phyloP scores from a whole-genome alignment of 1,140 invertebrate genomes.

The Acromyrmex echinatior region DNA sequence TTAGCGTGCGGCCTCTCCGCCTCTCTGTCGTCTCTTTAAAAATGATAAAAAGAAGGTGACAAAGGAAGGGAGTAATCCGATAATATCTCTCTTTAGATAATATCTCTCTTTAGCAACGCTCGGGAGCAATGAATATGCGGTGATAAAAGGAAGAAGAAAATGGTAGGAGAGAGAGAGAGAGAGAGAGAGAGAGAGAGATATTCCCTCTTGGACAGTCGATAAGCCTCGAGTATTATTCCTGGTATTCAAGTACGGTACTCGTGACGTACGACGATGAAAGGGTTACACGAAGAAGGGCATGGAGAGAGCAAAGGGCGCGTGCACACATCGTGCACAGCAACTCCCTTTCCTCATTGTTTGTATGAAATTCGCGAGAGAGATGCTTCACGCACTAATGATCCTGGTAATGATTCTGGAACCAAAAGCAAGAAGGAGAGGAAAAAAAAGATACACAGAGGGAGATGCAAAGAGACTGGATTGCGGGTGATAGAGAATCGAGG shows the following conservation, averaged over 20 bases:
- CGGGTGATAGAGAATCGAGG: slow-evolving; percentile 5
- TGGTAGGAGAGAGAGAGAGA: not conserved
- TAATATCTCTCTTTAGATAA: slow-evolving; percentile 66
- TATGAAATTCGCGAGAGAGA: slow-evolving; percentile 29
- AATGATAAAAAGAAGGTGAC: not conserved
- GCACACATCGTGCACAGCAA: slow-evolving; percentile 66
- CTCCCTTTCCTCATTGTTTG: slow-evolving; percentile 46
- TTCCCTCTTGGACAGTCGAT: slow-evolving; percentile 53
- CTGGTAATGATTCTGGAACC: slow-evolving; percentile 45
- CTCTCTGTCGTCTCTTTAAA: slow-evolving; percentile 21
- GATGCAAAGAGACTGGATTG: slow-evolving; percentile 45
- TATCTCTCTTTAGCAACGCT: slow-evolving; percentile 69
- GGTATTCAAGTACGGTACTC: slow-evolving; percentile 59
- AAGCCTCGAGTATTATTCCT: slow-evolving; percentile 71
- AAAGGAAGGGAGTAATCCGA: slow-evolving; percentile 56
- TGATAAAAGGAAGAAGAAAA: not conserved
- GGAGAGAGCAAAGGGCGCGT: slow-evolving; percentile 63
- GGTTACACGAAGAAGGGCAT: slow-evolving; percentile 26
- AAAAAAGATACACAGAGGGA: slow-evolving; percentile 24
- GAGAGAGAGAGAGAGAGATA: not conserved
- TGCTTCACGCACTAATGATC: slow-evolving; percentile 64
- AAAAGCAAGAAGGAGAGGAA: not conserved
- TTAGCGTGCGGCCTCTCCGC: slow-evolving; percentile 58
- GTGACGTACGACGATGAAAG: slow-evolving; percentile 32
- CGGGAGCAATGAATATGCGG: slow-evolving; percentile 63